phyloP scores from a whole-genome alignment of 2,113 vertebrate genomes.

The Clarias macrocephalus region DNA sequence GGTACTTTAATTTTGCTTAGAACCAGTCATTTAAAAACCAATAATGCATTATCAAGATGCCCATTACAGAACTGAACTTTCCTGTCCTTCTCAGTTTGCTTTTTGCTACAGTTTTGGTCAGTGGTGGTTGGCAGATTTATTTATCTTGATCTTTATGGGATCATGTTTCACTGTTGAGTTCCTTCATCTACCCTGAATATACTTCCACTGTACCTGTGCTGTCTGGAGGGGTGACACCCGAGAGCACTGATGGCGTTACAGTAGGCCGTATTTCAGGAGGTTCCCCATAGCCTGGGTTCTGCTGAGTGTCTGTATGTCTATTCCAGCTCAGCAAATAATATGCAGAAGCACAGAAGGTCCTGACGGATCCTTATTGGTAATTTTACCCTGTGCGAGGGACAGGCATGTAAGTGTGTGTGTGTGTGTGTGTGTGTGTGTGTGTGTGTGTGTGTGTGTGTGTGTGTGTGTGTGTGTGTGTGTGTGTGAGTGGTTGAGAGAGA shows the following conservation, averaged over 20 bases:
- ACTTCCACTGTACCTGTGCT: conserved; percentile 20
- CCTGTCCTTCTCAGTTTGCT: background rate
- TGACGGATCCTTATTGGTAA: background rate
- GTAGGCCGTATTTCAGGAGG: conserved; percentile 50
- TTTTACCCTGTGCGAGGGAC: conserved; percentile 1
- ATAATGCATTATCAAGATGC: background rate
- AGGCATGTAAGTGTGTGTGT: background rate
- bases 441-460: background rate
- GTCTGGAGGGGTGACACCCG: conserved; percentile 50
- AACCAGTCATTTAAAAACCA: conserved; percentile 26
- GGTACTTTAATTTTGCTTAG: background rate
- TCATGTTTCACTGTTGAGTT: conserved; percentile 34
- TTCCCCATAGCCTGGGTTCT: conserved; percentile 24
- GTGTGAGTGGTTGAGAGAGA: background rate
- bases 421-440: background rate
- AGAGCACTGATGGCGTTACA: conserved; percentile 55
- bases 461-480: background rate
- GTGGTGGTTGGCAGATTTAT: conserved; percentile 18
- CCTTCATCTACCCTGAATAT: conserved; percentile 50
- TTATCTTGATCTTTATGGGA: conserved; percentile 18
- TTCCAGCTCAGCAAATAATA: conserved; percentile 39
- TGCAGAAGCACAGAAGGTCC: conserved; percentile 30
- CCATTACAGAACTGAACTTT: conserved; percentile 11
- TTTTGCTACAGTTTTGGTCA: conserved; percentile 12
- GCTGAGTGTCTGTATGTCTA: conserved; percentile 21